Conservation (phyloP, 1,140 invertebrate genomes). For the Musca domestica region DNA sequence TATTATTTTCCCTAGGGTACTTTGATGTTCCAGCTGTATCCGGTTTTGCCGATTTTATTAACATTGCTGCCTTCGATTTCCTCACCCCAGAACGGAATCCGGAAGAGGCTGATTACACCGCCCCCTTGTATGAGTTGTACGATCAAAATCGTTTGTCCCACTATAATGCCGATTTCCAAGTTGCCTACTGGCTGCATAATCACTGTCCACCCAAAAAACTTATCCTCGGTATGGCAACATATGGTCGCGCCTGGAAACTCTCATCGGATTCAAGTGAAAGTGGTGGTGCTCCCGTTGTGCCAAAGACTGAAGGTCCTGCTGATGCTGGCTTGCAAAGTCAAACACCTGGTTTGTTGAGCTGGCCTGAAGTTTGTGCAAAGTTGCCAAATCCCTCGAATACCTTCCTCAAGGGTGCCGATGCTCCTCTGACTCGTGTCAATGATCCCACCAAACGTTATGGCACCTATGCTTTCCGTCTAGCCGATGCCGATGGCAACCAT, state of each 20-base stretch:
- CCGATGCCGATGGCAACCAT: conserved; percentile 63
- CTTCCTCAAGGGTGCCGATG: conserved; percentile 61
- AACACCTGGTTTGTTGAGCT: conserved; percentile 72
- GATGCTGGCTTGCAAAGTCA: conserved; percentile 65
- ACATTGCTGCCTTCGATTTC: conserved; percentile 77
- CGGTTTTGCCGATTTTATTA: conserved; percentile 76
- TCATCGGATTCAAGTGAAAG: conserved; percentile 67
- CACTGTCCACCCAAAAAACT: conserved; percentile 72
- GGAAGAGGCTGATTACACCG: conserved; percentile 71
- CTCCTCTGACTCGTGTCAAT: conserved; percentile 64
- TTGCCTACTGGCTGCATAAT: conserved; percentile 63
- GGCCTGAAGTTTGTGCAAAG: conserved; percentile 76
- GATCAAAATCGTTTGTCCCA: conserved; percentile 60
- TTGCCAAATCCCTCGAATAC: conserved; percentile 64
- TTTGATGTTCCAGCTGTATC: conserved; percentile 72
- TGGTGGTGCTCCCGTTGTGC: conserved; percentile 73
- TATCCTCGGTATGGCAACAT: conserved; percentile 78
- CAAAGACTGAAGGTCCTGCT: conserved; percentile 65
- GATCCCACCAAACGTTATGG: conserved; percentile 75
- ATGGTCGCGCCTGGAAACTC: conserved; percentile 80
- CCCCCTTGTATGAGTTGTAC: conserved; percentile 68
- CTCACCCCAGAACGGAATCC: conserved; percentile 70
- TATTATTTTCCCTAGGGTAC: conserved; percentile 61
- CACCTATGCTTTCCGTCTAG: conserved; percentile 69
- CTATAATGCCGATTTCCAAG: conserved; percentile 65